A percentile compares a stretch with the other conserved stretches of the same genome.
These are phyloP conservation scores for Ptychoptera contaminata DNA, from an alignment of 2,888 invertebrate species.

Conservation along the genomic window DNA sequence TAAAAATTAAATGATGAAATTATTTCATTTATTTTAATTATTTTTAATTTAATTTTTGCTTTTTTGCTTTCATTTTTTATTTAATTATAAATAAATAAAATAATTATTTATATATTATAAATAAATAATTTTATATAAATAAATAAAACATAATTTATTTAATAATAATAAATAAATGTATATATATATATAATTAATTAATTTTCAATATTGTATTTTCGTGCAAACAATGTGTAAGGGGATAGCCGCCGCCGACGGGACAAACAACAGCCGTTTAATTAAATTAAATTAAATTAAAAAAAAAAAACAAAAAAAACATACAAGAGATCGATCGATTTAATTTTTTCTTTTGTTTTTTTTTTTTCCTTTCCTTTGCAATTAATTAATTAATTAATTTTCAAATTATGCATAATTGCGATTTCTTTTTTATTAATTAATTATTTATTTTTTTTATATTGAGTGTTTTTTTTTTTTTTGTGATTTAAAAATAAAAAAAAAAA, in stretches of 20 bases:
- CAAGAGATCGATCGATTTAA: background rate
- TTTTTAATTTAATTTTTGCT: slow-evolving; percentile 13
- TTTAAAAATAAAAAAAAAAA: too few species aligned
- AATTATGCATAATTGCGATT: too few species aligned
- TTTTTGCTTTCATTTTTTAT: slow-evolving; percentile 2
- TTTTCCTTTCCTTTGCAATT: too few species aligned
- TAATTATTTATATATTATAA: too few species aligned
- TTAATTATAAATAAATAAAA: too few species aligned
- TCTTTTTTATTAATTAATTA: too few species aligned
- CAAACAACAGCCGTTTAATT: slow-evolving; percentile 13
- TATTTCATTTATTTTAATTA: slow-evolving; percentile 13
- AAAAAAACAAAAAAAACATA: slow-evolving; percentile 17
- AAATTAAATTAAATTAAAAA: slow-evolving; percentile 25
- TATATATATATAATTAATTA: slow-evolving; percentile 14
- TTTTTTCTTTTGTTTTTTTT: background rate
- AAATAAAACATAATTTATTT: slow-evolving; percentile 11
- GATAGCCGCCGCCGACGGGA: slow-evolving; percentile 6
- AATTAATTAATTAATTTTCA: too few species aligned
- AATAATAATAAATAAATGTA: slow-evolving; percentile 16
- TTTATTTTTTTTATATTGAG: too few species aligned
- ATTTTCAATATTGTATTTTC: slow-evolving; percentile 10
- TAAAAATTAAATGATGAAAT: slow-evolving; percentile 17
- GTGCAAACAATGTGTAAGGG: slow-evolving; percentile 36
- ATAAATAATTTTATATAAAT: slow-evolving; percentile 10
- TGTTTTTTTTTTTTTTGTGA: too few species aligned